A percentile compares a stretch with the other conserved stretches of the same genome.
Conservation (phyloP, 1,140 invertebrate genomes). For the Scaptomyza hsui region DNA sequence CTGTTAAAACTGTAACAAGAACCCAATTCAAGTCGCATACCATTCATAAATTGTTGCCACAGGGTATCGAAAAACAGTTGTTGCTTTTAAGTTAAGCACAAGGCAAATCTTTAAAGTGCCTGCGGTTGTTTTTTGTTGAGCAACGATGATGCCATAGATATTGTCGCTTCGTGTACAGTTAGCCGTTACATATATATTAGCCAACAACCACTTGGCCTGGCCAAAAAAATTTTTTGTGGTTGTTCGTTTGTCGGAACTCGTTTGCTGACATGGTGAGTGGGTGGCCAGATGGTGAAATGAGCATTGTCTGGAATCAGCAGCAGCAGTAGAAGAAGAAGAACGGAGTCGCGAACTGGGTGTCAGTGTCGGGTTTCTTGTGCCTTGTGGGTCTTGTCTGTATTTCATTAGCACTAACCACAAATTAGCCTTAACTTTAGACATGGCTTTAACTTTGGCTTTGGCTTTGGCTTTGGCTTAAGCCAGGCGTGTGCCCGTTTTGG, state of each 20-base stretch:
- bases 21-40: not conserved
- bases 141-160: conserved; percentile 65
- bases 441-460: conserved; percentile 5
- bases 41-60: no score
- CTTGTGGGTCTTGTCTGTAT: conserved; percentile 23
- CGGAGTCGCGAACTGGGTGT: conserved; percentile 2
- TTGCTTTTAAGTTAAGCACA: conserved; percentile 21
- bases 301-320: conserved; percentile 14
- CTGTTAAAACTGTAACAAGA: no score
- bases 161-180: conserved; percentile 80
- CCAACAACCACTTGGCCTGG: conserved; percentile 51
- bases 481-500: conserved; percentile 35
- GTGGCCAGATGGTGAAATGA: conserved; percentile 56
- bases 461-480: conserved; percentile 6
- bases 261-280: conserved; percentile 61
- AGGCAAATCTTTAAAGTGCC: conserved; percentile 35
- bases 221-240: conserved; percentile 49
- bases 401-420: conserved; percentile 71
- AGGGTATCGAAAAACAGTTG: conserved; percentile 45
- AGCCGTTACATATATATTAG: conserved; percentile 79
- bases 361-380: conserved; percentile 16
- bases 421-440: conserved; percentile 45
- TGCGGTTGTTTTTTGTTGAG: conserved; percentile 26
- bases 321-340: no score
- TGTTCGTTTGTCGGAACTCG: conserved; percentile 43